Percentiles rank a stretch among this genome's conserved stretches.
phyloP scores from a whole-genome alignment of 2,888 invertebrate genomes.

The Lochmaea capreae region DNA sequence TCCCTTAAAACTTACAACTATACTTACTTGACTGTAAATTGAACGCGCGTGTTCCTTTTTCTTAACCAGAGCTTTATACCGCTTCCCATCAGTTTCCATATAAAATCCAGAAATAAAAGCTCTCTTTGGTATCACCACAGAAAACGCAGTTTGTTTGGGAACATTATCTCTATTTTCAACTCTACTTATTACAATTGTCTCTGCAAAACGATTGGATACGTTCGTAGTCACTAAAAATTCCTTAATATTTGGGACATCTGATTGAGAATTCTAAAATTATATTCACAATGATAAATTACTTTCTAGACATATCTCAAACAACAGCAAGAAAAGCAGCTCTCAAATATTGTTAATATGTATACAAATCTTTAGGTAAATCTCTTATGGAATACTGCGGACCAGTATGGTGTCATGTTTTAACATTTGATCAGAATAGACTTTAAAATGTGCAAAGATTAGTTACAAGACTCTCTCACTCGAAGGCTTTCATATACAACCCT shows the following conservation, averaged over 20 bases:
- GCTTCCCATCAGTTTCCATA: constrained; percentile 70
- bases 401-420: too few relatives aligned
- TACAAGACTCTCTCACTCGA: too few relatives aligned
- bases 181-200: constrained; percentile 70
- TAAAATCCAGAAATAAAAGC: constrained; percentile 63
- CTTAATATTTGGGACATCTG: constrained; percentile 21
- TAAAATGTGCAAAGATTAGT: too few relatives aligned
- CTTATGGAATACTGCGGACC: too few relatives aligned
- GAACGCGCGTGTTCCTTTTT: constrained; percentile 71
- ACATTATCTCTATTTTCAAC: constrained; percentile 70
- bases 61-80: constrained; percentile 70
- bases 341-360: too few relatives aligned
- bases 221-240: constrained; percentile 58
- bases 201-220: constrained; percentile 72
- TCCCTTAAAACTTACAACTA: too few relatives aligned
- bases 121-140: constrained; percentile 72
- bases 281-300: neutral
- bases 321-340: too few relatives aligned
- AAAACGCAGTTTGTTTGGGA: constrained; percentile 71
- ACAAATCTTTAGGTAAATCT: too few relatives aligned
- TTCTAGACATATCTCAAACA: too few relatives aligned
- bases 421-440: too few relatives aligned
- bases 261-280: constrained; percentile 10
- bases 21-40: constrained; percentile 65
- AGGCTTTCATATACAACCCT: too few relatives aligned